These are phyloP conservation scores for Python bivittatus DNA, from an alignment of 2,113 vertebrate genomes.

Conservation along the genomic window DNA sequence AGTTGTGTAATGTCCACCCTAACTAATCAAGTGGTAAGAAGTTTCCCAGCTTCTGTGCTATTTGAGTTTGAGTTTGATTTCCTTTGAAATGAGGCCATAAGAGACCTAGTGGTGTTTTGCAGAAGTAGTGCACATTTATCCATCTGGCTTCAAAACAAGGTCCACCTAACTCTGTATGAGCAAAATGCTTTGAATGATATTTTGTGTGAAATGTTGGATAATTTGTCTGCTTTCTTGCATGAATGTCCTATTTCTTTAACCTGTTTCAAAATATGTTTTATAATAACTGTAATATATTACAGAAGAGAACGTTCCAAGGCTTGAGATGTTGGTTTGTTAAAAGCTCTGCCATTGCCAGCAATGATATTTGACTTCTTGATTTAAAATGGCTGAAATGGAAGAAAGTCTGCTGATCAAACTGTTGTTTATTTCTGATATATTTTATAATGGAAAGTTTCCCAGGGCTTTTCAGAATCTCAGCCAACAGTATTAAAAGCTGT, in stretches of 20 bases:
- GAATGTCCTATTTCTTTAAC: not conserved
- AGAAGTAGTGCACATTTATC: not conserved
- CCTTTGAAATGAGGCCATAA: not conserved
- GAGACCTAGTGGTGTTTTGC: not conserved
- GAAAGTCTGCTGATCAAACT: not conserved
- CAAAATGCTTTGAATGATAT: not conserved
- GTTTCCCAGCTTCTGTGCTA: not conserved
- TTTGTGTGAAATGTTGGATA: not conserved
- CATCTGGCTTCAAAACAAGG: not conserved
- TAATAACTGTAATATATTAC: not conserved
- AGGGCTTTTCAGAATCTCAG: not conserved
- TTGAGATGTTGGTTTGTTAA: not conserved
- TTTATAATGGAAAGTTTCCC: not conserved
- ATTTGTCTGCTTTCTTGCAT: not conserved
- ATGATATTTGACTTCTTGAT: not conserved
- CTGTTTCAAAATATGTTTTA: not conserved
- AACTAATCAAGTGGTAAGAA: not conserved
- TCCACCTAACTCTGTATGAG: not conserved
- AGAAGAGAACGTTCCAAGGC: not conserved
- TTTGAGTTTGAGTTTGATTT: not conserved
- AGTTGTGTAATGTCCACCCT: not conserved
- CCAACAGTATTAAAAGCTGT: not conserved
- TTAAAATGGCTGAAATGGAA: not conserved
- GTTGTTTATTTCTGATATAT: not conserved
- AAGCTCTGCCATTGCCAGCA: not conserved